Percentiles rank a stretch among this genome's conserved stretches.
These are phyloP conservation scores for Lithophane semibrunnea DNA, from an alignment of 2,888 invertebrate species.

Conservation along the genomic window DNA sequence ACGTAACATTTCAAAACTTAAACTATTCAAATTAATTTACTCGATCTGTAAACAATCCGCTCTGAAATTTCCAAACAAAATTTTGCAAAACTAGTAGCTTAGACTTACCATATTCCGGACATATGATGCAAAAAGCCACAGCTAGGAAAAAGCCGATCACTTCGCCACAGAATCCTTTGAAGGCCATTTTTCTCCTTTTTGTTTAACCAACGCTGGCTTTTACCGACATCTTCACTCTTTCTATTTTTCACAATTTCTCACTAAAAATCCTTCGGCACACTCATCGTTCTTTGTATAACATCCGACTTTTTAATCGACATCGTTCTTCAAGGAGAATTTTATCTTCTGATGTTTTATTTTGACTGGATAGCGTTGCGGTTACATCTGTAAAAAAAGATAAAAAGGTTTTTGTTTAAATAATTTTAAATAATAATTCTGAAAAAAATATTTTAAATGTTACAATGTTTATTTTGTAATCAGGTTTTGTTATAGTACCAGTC, in stretches of 20 bases:
- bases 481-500: neutral
- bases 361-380: constrained; percentile 62
- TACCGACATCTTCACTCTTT: constrained; percentile 85
- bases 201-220: constrained; percentile 87
- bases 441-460: too few species aligned
- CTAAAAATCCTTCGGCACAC: constrained; percentile 76
- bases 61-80: constrained; percentile 19
- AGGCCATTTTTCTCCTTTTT: constrained; percentile 86
- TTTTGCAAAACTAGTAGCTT: constrained; percentile 36
- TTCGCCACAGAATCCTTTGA: constrained; percentile 84
- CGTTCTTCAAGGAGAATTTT: constrained; percentile 65
- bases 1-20: constrained; percentile 10
- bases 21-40: constrained; percentile 30
- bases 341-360: constrained; percentile 57
- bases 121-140: constrained; percentile 86
- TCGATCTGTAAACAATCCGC: constrained; percentile 21
- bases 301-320: constrained; percentile 78
- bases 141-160: constrained; percentile 88
- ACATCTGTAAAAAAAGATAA: constrained; percentile 84
- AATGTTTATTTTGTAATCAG: neutral
- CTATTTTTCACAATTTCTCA: constrained; percentile 78
- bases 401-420: constrained; percentile 33
- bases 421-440: too few species aligned
- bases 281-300: constrained; percentile 78
- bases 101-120: constrained; percentile 88